Evolutionary conservation across 2,888 invertebrate genomes (phyloP), one percentile per base, ranked within the genome.

Genomic region (Phaedon cochleariae): DNA sequence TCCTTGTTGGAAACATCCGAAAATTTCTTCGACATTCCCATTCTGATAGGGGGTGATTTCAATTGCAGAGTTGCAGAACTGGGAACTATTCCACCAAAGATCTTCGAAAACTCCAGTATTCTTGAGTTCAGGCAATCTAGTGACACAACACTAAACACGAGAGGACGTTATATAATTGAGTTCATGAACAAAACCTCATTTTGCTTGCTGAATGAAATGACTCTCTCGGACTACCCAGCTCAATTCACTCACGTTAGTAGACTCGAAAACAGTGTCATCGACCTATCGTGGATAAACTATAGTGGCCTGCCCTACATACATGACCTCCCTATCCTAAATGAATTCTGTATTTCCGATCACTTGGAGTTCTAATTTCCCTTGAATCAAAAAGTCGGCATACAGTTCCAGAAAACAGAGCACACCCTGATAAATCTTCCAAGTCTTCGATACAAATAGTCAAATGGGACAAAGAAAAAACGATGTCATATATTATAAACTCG

Each of bases 111-210:
- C 2, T 12, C 22, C n/a, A 51, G 17, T 20, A 51, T 51, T 20
- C 17, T 22, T 4, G 49, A 22, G 22, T 15, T 6, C 22, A 51
- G 49, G 7, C 12, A 2, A 15, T 22, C n/a, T 51, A 22, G 12
- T 26, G 49, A 51, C 26, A 51, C 10, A 4, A 51, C 20, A n/a
- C n/a, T 51, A 26, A 22, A 51, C n/a, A 51, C 49, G n/a, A 20
- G 49, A 51, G 49, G 49, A 3, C 49, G 49, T 51, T 22, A 17
- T 22, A 10, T 51, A n/a, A 22, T 22, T 51, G 49, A 51, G 17
- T 51, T 51, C 10, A 22, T 49, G 49, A 22, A 4, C 26, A 22
- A 22, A 17, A 51, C 17, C 49, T 51, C 22, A 20, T 51, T 22
- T 20, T 15, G 22, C 21, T 22, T 22, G 10, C 21, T 51, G 3